These are phyloP conservation scores for Scotopteryx bipunctaria DNA, from an alignment of 2,888 invertebrate genomes.

Conservation along the genomic window DNA sequence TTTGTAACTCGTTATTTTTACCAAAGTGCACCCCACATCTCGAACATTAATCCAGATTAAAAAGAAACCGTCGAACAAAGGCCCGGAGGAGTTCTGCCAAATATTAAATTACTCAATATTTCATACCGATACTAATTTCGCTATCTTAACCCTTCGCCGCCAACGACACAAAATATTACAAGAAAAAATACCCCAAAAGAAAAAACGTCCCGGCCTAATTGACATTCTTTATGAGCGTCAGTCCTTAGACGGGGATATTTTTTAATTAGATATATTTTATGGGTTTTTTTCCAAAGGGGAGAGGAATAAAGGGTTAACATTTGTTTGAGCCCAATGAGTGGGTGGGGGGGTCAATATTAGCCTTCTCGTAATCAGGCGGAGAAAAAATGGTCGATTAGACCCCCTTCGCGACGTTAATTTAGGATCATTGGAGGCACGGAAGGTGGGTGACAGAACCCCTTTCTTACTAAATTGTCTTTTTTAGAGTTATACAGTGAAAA, in stretches of 20 bases:
- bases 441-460: conserved; percentile 45
- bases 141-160: conserved; percentile 81
- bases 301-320: conserved; percentile 81
- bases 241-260: conserved; percentile 82
- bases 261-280: conserved; percentile 85
- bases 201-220: conserved; percentile 80
- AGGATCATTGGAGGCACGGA: conserved; percentile 69
- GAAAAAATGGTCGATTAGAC: conserved; percentile 82
- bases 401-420: conserved; percentile 77
- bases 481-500: conserved; percentile 35
- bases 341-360: conserved; percentile 80
- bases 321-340: conserved; percentile 73
- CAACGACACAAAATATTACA: conserved; percentile 78
- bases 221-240: conserved; percentile 84
- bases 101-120: conserved; percentile 83
- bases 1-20: neutral
- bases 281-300: conserved; percentile 81
- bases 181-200: conserved; percentile 65
- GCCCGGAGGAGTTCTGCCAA: conserved; percentile 45
- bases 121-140: conserved; percentile 83
- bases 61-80: conserved; percentile 41
- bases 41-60: conserved; percentile 47
- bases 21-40: conserved; percentile 20
- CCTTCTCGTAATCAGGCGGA: conserved; percentile 80
- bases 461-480: conserved; percentile 57